These are phyloP conservation scores for Sarotherodon lohbergeri DNA, from an alignment of 2,113 vertebrate genomes.

Conservation along the genomic window DNA sequence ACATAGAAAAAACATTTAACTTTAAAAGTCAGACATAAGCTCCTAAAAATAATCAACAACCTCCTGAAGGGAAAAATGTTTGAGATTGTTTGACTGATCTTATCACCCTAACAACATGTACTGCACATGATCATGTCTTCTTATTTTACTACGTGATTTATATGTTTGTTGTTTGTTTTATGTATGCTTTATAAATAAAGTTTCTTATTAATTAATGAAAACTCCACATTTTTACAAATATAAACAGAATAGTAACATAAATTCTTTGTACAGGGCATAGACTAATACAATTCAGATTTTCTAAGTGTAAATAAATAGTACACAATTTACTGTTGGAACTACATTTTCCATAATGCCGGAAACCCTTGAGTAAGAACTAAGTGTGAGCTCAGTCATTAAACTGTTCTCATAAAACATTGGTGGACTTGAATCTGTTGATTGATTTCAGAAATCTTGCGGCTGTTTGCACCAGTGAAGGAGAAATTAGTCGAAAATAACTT, in stretches of 20 bases:
- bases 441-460: not conserved
- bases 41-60: not conserved
- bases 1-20: not conserved
- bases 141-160: not conserved
- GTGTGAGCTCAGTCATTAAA: not conserved
- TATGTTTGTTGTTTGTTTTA: not conserved
- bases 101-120: not conserved
- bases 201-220: not conserved
- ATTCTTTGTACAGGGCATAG: not conserved
- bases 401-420: not conserved
- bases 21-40: not conserved
- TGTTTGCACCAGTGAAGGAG: not conserved
- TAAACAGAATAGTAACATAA: not conserved
- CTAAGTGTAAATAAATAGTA: not conserved
- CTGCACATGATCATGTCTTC: not conserved
- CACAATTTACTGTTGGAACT: not conserved
- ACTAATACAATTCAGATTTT: not conserved
- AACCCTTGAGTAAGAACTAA: not conserved
- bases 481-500: not conserved
- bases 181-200: not conserved
- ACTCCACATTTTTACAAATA: not conserved
- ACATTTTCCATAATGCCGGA: not conserved
- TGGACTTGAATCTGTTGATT: not conserved
- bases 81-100: not conserved
- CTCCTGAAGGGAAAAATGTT: not conserved